Evolutionary conservation across 2,888 invertebrate species (phyloP).

Genomic region (Athrips mouffetella): DNA sequence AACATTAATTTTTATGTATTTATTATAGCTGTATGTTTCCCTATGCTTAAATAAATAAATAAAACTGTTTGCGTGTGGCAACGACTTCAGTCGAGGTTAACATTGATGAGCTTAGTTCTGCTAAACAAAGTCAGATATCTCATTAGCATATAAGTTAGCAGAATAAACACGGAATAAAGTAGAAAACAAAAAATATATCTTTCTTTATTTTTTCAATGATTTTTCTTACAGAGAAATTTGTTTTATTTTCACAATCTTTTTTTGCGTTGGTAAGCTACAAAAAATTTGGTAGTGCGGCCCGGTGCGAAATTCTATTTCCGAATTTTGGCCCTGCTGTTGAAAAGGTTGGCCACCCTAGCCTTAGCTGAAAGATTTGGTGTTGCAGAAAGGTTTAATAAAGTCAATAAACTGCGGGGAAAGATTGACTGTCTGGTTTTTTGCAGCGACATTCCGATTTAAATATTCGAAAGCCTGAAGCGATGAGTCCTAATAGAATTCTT

Average conservation of each 20-base stretch:
- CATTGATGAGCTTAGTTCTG: neutral
- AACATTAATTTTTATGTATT: too few species aligned
- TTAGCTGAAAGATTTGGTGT: too few species aligned
- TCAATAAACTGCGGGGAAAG: conserved; percentile 21
- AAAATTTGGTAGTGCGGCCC: neutral
- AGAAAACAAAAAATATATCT: too few species aligned
- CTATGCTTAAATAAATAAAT: too few species aligned
- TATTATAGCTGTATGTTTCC: too few species aligned
- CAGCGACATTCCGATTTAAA: conserved; percentile 27
- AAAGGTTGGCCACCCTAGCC: neutral
- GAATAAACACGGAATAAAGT: too few species aligned
- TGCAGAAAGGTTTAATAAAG: neutral
- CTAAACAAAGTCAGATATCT: neutral
- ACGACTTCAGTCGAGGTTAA: neutral
- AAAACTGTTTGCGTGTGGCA: neutral
- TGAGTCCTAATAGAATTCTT: conserved; percentile 23
- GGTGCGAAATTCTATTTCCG: neutral
- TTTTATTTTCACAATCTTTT: too few species aligned
- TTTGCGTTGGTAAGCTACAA: neutral
- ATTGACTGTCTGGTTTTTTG: conserved; percentile 26
- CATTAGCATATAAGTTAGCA: too few species aligned
- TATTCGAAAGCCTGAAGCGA: conserved; percentile 28
- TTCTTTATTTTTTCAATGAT: neutral
- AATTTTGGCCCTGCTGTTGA: neutral
- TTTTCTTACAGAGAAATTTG: neutral